Percentiles rank a stretch among this genome's conserved stretches.
phyloP scores from a whole-genome alignment of 2,113 vertebrate genomes.

The Mesoclemmys tuberculata region DNA sequence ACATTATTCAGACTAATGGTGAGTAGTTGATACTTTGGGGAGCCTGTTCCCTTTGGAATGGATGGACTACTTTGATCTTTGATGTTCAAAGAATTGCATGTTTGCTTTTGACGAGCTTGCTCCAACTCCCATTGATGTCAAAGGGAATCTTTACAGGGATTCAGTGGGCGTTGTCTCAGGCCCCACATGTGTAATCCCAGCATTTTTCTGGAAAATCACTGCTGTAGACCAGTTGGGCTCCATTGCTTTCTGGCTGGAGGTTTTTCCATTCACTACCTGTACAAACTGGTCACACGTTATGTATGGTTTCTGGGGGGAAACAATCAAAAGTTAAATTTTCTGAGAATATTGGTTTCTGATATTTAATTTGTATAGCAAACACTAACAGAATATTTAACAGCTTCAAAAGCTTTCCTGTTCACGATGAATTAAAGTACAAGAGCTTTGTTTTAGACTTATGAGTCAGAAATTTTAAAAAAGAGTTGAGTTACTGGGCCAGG shows the following conservation, averaged over 20 bases:
- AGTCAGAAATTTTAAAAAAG: not conserved
- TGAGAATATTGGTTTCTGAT: not conserved
- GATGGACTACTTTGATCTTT: not conserved
- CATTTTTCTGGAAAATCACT: not conserved
- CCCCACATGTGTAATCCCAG: not conserved
- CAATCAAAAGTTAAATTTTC: not conserved
- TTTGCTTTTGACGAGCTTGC: not conserved
- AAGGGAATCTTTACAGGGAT: not conserved
- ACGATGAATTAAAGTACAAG: constrained; percentile 7
- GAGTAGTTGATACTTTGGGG: not conserved
- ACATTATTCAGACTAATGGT: not conserved
- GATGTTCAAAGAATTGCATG: not conserved
- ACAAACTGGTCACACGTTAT: not conserved
- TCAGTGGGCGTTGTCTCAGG: not conserved
- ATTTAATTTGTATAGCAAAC: not conserved
- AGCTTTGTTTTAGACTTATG: not conserved
- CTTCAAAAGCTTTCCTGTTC: not conserved
- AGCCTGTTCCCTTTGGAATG: not conserved
- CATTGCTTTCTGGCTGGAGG: not conserved
- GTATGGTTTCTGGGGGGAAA: not conserved
- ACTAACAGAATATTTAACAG: not conserved
- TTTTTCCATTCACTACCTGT: not conserved
- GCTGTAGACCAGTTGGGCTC: not conserved
- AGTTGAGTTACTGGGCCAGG: not conserved
- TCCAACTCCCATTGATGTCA: not conserved